These are phyloP conservation scores for Calidris pygmaea DNA, from an alignment of 2,113 vertebrate genomes.

Conservation along the genomic window DNA sequence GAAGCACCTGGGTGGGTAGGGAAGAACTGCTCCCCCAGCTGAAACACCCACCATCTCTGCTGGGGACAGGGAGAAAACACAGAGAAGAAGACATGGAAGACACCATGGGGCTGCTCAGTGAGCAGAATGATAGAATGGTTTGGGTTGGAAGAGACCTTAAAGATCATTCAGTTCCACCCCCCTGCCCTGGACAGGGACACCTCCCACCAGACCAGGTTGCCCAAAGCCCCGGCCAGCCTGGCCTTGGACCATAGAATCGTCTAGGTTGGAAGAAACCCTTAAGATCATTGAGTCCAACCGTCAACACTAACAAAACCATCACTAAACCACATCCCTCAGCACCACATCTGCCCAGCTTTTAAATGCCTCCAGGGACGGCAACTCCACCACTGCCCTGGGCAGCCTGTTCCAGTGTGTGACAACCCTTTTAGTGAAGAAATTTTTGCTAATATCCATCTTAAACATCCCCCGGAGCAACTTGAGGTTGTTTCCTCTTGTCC, in stretches of 20 bases:
- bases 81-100: too few species aligned
- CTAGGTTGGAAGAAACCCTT: neutral
- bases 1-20: neutral
- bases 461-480: neutral
- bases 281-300: neutral
- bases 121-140: neutral
- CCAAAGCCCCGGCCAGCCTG: too few species aligned
- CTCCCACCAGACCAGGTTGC: too few species aligned
- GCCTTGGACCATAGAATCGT: too few species aligned
- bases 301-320: neutral
- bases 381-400: neutral
- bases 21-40: neutral
- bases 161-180: neutral
- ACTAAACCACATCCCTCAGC: neutral
- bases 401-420: too few species aligned
- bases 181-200: too few species aligned
- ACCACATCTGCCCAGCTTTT: neutral
- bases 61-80: neutral
- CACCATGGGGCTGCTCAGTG: accelerated
- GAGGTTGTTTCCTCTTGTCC: neutral
- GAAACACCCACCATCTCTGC: neutral
- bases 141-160: neutral
- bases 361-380: neutral
- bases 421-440: neutral
- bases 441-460: neutral